A percentile compares a stretch with the other conserved stretches of the same genome.
phyloP scores from a whole-genome alignment of 2,797 vertebrate genomes.

The Cirrhinus mrigala region DNA sequence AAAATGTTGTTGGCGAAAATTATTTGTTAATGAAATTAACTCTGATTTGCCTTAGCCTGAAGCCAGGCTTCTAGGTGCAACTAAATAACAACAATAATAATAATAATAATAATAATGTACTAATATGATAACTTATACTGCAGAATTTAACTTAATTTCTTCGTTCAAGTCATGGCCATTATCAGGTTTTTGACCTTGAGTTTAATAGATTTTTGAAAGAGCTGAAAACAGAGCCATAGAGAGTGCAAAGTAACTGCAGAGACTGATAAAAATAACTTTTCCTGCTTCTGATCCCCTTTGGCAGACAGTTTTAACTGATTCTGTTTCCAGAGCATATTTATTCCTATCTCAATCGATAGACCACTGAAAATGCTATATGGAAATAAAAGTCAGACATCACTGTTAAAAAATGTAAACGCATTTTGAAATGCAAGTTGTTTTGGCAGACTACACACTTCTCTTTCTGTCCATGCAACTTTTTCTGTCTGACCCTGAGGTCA shows the following conservation, averaged over 20 bases:
- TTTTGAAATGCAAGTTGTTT: slow-evolving; percentile 3
- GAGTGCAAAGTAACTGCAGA: slow-evolving; percentile 1
- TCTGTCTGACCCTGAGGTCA: not conserved
- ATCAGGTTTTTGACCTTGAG: slow-evolving; percentile 12
- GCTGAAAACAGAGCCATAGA: not conserved
- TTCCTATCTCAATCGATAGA: slow-evolving; percentile 25
- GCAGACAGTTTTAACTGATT: slow-evolving; percentile 10
- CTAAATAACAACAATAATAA: not conserved
- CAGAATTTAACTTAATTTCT: not conserved
- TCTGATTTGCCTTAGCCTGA: not conserved
- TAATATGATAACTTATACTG: not conserved
- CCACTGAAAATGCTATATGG: not conserved
- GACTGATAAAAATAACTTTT: slow-evolving; percentile 32
- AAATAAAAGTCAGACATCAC: not conserved
- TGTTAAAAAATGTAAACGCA: not conserved
- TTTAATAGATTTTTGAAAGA: not conserved
- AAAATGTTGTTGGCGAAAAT: no score
- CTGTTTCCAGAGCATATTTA: slow-evolving; percentile 28
- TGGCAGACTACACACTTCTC: not conserved
- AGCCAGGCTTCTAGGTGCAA: not conserved
- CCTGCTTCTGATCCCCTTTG: slow-evolving; percentile 13
- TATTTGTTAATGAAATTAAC: no score
- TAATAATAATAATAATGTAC: not conserved
- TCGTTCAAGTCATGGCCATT: not conserved
- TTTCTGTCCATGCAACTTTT: not conserved